Base-by-base conservation (phyloP, 2,888 invertebrate genomes). In the Laothoe populi region DNA sequence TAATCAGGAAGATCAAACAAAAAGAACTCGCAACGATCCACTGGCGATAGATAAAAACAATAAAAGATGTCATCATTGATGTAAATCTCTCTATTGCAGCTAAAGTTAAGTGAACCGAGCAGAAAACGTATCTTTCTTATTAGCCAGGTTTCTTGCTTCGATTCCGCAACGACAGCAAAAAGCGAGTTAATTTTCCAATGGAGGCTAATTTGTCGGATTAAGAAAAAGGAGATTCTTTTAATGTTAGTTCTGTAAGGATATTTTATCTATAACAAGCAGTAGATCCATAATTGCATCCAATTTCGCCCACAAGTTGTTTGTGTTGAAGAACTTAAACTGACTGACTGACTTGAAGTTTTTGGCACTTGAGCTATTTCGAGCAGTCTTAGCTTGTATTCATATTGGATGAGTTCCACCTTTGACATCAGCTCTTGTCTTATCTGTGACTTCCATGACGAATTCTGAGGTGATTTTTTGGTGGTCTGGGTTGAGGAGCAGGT, bases 381-480 rank as follows among this genome's bases (percentile, higher is more conserved):
- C 64, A 99, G 93, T 64, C 99, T 94, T 53, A 99, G 91, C 85
- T 98, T 98, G 77, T 98, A 96, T 78, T 99, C 98, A 85, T 99
- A 99, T 79, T 99, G 96, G 64, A 99, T 99, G 4, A 99, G 99
- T 99, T 75, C 99, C 99, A 88, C 99, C 85, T 95, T 99, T 99
- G 42, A 99, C 99, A 86, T 99, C 99, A 75, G 99, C 99, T 73
- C 98, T 95, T 2, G 99, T 99, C 90, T 99, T 99, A 84, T 99
- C 98, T 0, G 99, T 99, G 11, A 99, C 99, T 93, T 99, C 99
- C 99, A 99, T 99, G 3, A 99, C 96, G 89, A 99, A 99, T 84
- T 99, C 99, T 0, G 97, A 95, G 0, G 93, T 65, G 0, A 84
- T 76, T 35, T 89, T 88, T 64, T 93, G 91, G 38, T 88, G 86